phyloP scores from a whole-genome alignment of 2,888 invertebrate genomes.

The Uropetala carovei region DNA sequence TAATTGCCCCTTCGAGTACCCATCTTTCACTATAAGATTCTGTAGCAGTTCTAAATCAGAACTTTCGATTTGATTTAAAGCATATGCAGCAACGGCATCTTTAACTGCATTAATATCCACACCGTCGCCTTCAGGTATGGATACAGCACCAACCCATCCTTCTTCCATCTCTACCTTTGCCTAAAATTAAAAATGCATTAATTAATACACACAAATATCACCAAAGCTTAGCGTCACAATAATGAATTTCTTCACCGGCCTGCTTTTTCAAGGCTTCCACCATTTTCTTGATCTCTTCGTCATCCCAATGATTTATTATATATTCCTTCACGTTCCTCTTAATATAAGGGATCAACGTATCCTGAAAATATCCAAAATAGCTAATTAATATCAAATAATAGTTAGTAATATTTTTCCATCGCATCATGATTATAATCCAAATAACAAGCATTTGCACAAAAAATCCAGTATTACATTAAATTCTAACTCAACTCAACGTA shows the following conservation, averaged over 20 bases:
- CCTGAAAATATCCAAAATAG: slow-evolving; percentile 76
- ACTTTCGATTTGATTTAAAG: slow-evolving; percentile 89
- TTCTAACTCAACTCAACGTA: no score
- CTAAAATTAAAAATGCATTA: slow-evolving; percentile 53
- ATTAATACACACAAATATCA: neutral
- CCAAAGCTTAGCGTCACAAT: neutral
- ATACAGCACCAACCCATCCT: slow-evolving; percentile 69
- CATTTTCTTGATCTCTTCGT: slow-evolving; percentile 81
- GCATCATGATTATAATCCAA: no score
- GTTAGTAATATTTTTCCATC: no score
- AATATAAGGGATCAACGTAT: slow-evolving; percentile 87
- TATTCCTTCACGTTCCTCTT: slow-evolving; percentile 84
- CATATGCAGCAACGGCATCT: slow-evolving; percentile 83
- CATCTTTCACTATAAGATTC: slow-evolving; percentile 92
- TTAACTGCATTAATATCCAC: slow-evolving; percentile 77
- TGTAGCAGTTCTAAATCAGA: slow-evolving; percentile 90
- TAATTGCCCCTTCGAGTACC: slow-evolving; percentile 86
- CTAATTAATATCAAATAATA: no score
- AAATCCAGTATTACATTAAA: no score
- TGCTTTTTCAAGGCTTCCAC: slow-evolving; percentile 82
- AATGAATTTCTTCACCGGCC: slow-evolving; percentile 73
- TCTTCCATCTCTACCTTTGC: slow-evolving; percentile 79
- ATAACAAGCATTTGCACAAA: no score
- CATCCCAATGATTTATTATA: slow-evolving; percentile 84
- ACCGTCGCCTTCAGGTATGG: slow-evolving; percentile 70